Evolutionary conservation across 2,797 vertebrate genomes (phyloP).

Genomic region (Argya squamiceps): DNA sequence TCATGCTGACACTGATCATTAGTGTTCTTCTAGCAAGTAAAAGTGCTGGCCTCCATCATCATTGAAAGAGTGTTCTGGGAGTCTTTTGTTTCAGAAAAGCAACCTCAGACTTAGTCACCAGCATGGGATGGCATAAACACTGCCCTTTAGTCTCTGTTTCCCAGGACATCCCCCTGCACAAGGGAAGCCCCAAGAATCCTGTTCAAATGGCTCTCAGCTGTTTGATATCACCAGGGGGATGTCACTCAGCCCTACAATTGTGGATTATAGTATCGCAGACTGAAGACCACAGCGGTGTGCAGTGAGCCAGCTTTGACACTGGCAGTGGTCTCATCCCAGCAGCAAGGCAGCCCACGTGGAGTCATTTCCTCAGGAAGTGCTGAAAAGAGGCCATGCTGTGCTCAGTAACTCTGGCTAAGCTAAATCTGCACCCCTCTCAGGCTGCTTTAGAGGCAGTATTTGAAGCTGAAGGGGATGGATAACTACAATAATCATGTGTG

Average conservation of each 20-base stretch:
- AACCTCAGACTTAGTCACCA: background rate
- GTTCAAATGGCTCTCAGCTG: background rate
- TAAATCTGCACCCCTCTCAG: background rate
- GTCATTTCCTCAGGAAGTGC: background rate
- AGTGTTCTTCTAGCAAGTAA: background rate
- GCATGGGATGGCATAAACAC: background rate
- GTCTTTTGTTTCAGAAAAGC: background rate
- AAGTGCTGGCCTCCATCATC: background rate
- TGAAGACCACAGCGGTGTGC: background rate
- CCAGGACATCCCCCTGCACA: background rate
- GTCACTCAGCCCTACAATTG: background rate
- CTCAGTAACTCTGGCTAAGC: background rate
- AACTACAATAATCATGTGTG: background rate
- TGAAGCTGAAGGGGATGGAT: background rate
- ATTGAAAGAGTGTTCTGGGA: background rate
- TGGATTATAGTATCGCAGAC: background rate
- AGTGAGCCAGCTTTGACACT: background rate
- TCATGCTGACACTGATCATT: background rate
- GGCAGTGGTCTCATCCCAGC: background rate
- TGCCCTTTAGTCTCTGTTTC: background rate
- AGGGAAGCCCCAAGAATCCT: background rate
- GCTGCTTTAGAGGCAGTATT: background rate
- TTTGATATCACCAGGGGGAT: background rate
- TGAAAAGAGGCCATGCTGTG: background rate
- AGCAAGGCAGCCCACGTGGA: background rate